A percentile compares a stretch with the other conserved stretches of the same genome.
These are phyloP conservation scores for Lipophrys pholis DNA, from an alignment of 2,113 vertebrate genomes.

Conservation along the genomic window DNA sequence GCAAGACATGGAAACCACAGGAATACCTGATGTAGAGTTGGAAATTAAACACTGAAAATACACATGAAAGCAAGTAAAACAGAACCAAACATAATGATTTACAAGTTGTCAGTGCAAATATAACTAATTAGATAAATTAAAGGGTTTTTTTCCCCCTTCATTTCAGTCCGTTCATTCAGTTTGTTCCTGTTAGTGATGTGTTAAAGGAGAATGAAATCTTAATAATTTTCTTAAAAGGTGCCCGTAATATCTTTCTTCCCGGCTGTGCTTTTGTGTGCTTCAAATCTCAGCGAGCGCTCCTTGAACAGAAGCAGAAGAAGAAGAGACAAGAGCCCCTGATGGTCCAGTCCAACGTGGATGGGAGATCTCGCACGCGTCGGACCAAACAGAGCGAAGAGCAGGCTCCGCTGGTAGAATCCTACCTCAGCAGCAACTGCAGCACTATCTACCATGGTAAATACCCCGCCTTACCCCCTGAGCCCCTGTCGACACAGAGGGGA, in stretches of 20 bases:
- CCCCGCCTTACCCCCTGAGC: background rate
- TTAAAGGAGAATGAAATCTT: background rate
- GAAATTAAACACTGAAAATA: no score
- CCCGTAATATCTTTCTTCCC: background rate
- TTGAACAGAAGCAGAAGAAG: constrained; percentile 98
- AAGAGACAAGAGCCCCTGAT: constrained; percentile 98
- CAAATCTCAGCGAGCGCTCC: constrained; percentile 87
- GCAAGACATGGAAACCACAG: no score
- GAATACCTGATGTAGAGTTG: no score
- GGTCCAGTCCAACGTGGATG: constrained; percentile 96
- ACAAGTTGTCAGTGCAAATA: background rate
- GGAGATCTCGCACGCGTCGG: constrained; percentile 89
- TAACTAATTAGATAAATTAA: background rate
- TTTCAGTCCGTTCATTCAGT: background rate
- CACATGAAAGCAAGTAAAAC: no score
- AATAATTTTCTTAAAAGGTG: background rate
- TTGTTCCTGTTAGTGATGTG: background rate
- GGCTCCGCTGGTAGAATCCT: constrained; percentile 95
- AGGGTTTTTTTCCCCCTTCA: background rate
- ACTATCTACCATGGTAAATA: constrained; percentile 92
- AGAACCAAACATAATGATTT: no score
- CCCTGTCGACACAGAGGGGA: constrained; percentile 13
- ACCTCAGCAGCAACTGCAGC: constrained; percentile 96
- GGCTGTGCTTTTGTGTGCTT: constrained; percentile 2
- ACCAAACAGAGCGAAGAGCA: constrained; percentile 95